Conservation (phyloP, 1,140 invertebrate genomes). For the Aleiodes sp. region DNA sequence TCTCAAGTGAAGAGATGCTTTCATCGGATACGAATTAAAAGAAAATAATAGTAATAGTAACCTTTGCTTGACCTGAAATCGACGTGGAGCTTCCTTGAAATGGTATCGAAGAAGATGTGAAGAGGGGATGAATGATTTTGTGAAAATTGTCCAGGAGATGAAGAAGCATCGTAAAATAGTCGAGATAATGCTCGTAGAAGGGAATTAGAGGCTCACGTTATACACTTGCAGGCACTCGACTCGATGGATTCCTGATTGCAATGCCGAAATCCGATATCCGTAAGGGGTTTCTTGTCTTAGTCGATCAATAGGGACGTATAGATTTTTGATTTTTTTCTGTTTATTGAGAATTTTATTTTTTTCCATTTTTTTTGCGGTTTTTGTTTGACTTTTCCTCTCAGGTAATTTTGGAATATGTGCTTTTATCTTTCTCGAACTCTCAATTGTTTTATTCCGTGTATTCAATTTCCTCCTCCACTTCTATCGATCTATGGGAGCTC, state of each 20-base stretch:
- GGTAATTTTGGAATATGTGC: not conserved
- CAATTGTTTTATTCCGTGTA: conserved; percentile 48
- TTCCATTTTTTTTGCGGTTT: conserved; percentile 15
- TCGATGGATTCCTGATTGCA: not conserved
- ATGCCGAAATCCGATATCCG: not conserved
- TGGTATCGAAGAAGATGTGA: not conserved
- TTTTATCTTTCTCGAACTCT: not conserved
- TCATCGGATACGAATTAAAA: no score
- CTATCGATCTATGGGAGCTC: conserved; percentile 49
- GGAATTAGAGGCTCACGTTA: not conserved
- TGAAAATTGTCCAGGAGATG: not conserved
- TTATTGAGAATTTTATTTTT: not conserved
- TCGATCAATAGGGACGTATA: not conserved
- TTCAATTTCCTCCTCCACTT: conserved; percentile 57
- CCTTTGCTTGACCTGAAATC: no score
- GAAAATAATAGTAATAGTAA: no score
- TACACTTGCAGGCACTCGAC: not conserved
- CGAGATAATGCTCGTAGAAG: not conserved
- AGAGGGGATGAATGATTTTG: not conserved
- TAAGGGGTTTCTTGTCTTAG: not conserved
- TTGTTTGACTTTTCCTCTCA: no score
- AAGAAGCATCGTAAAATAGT: not conserved
- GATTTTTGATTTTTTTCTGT: not conserved
- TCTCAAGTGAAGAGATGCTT: not conserved
- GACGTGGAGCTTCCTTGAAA: not conserved